Base-by-base conservation (phyloP, 1,140 invertebrate genomes). In the Pantala flavescens region DNA sequence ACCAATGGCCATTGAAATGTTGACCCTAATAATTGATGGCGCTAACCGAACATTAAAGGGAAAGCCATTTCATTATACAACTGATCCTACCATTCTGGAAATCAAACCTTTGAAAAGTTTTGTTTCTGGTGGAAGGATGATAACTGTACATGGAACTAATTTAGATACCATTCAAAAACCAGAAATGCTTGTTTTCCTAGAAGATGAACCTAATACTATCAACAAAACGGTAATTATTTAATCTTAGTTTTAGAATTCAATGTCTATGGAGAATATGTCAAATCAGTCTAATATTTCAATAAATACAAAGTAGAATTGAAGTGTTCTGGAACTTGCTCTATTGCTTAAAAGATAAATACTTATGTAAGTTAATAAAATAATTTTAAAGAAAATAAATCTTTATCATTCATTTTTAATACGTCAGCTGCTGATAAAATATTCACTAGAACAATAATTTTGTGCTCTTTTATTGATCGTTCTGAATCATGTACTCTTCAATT, bases 81-180 rank as follows among this genome's bases (percentile, higher is more conserved):
- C 90, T 75, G 95, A 98, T 85, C 96, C 96, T n/a, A 93, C 90
- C 0, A 93, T 98, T 73, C 91, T 93, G 87, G 93, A 95, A 84
- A 94, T 95, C 43, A 96, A 96, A 83, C 93, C 93, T 9, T 79
- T 95, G 19, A 89, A 89, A 76, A 95, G 93, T 82, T 95, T 95
- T 84, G 90, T 88, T 7, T 95, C 94, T 78, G 97, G 97, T 75
- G 97, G 97, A 12, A 88, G 95, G 75, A 92, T 95, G 85, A 90
- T 99, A 43, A 95, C 92, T 55, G 93, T 98, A 0, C 93, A 95
- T 81, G 96, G 96, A 0, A 94, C 93, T 71, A 92, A 97, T 82
- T 86, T 98, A 28, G 89, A 95, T 79, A 94, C 93, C 0, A 93
- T 98, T 78, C 93, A 95, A 80, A 93, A 93, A 79, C 95, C 94